Evolutionary conservation across 2,888 invertebrate genomes (phyloP), one percentile per base, ranked within the genome.

Genomic region (Drosophila demipolita): DNA sequence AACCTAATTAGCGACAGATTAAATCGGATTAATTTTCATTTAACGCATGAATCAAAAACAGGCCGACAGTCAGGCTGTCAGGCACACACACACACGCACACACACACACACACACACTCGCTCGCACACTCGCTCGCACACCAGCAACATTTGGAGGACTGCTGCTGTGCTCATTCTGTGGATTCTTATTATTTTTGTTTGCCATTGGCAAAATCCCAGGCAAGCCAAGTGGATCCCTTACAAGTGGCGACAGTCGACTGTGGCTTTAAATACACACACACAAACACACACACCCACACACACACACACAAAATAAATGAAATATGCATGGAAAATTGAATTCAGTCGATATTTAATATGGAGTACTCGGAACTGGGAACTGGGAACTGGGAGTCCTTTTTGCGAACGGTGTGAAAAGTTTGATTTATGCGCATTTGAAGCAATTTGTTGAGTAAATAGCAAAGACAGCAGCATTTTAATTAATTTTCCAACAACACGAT

Each of bases 1-100:
- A 87, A 87, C 90, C 90, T 90, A 87, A 87, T 87, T 87, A 87
- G 87, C 90, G 87, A 87, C 89, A 90, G 87, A 87, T 87, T 87
- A 87, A 90, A 87, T 87, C 87, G 89, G 90, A 87, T 87, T 87
- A 90, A 87, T 90, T 87, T 87, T 86, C 87, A 90, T 87, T 90
- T 90, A 86, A 90, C 87, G 80, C 90, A 90, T 87, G 90, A 90
- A 89, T 86, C 87, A 87, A 88, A 90, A 76, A 62, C 90, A 85
- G 88, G 69, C 83, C 68, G 77, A 71, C 82, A 77, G 79, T 65
- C 64, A 48, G 53, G 57, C 60, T 80, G 86, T 64, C 87, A 86
- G 64, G 42, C 64, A 61, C 87, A 87, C 66, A 67, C 26, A 29
- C 29, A 29, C 29, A 0, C 26, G 38, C 53, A 4, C 59, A 45